Percentiles rank a stretch among this genome's conserved stretches.
phyloP scores from a whole-genome alignment of 2,888 invertebrate species.

The Mimachlamys varia region DNA sequence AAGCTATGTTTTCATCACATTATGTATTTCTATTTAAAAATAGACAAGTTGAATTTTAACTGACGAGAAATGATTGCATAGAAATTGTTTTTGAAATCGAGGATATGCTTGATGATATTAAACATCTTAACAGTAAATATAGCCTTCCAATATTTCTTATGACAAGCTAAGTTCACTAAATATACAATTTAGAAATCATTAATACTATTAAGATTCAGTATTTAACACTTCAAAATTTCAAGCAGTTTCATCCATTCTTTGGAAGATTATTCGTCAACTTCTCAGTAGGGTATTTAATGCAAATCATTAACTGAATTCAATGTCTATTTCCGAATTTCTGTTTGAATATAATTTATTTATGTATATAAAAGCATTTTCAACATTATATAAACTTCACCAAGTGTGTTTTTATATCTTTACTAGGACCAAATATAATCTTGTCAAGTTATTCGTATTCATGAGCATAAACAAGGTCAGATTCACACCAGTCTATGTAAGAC shows the following conservation, averaged over 20 bases:
- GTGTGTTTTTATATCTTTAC: not conserved
- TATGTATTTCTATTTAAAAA: no score
- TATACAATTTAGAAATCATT: not conserved
- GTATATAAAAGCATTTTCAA: not conserved
- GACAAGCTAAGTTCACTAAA: no score
- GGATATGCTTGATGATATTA: no score
- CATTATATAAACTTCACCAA: not conserved
- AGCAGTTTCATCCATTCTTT: not conserved
- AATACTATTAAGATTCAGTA: not conserved
- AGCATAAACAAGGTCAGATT: not conserved
- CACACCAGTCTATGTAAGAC: not conserved
- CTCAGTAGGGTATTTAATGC: not conserved
- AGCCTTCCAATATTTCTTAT: no score
- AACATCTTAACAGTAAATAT: no score
- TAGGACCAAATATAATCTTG: not conserved
- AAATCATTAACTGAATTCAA: not conserved
- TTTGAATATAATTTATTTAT: not conserved
- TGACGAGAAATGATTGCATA: no score
- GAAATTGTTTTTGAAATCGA: no score
- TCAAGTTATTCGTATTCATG: not conserved
- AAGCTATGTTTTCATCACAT: no score
- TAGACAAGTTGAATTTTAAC: no score
- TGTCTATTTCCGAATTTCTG: not conserved
- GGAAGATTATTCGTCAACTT: not conserved
- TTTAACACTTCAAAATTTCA: not conserved